Conservation (phyloP, 2,113 vertebrate species). For the Paracanthobrama guichenoti region DNA sequence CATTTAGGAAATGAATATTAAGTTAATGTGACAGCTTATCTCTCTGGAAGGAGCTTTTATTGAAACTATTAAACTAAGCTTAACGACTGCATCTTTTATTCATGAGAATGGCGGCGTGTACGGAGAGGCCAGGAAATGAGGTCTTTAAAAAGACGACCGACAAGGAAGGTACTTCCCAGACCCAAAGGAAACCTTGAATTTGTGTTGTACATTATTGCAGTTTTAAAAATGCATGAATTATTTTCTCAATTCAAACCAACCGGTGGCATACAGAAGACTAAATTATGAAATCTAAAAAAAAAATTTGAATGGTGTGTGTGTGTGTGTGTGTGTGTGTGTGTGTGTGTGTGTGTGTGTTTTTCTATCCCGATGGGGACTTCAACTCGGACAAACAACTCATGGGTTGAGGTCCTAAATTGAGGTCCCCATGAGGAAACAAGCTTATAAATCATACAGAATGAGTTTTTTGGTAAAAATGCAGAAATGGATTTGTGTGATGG, state of each 20-base stretch:
- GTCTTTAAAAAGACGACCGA: background rate
- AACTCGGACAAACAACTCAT: no score
- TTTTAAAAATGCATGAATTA: background rate
- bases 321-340: no score
- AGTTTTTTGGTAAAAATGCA: no score
- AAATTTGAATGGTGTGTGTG: no score
- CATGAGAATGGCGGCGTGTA: background rate
- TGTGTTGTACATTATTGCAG: background rate
- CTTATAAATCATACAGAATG: no score
- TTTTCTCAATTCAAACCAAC: background rate
- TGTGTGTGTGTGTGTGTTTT: no score
- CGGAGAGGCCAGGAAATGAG: background rate
- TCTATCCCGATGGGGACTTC: no score
- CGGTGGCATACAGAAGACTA: background rate
- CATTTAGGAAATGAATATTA: conserved; percentile 31
- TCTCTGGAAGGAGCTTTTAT: conserved; percentile 25
- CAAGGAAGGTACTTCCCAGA: background rate
- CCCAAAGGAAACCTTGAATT: background rate
- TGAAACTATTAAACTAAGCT: conserved; percentile 38
- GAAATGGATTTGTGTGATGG: no score
- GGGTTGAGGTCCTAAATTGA: no score
- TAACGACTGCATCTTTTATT: conserved; percentile 36
- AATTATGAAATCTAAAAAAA: no score
- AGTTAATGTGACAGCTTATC: conserved; percentile 37
- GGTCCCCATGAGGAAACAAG: no score